These are phyloP conservation scores for Calameuta filiformis DNA, from an alignment of 2,888 invertebrate species.

Conservation along the genomic window DNA sequence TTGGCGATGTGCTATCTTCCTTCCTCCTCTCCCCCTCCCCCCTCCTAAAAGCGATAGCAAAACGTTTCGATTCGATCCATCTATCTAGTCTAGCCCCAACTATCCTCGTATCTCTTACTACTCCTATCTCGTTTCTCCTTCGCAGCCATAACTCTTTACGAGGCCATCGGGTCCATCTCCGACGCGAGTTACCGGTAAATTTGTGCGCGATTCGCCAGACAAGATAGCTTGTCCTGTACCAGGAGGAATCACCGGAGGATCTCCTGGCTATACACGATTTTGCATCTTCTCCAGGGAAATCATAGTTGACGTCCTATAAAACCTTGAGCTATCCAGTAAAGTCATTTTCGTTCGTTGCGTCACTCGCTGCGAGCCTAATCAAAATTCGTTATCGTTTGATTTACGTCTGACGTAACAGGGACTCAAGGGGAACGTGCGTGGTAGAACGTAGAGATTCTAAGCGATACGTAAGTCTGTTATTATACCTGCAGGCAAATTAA, in stretches of 20 bases:
- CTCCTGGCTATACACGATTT: not conserved
- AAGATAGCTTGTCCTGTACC: not conserved
- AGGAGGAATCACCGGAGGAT: slow-evolving; percentile 3
- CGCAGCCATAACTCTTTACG: slow-evolving; percentile 16
- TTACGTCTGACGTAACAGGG: too few relatives aligned
- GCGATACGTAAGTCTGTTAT: not conserved
- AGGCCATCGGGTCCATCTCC: slow-evolving; percentile 16
- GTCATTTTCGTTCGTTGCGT: not conserved
- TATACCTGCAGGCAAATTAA: not conserved
- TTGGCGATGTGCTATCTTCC: not conserved
- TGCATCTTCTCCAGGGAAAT: not conserved
- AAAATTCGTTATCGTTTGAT: too few relatives aligned
- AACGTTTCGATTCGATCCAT: slow-evolving; percentile 29
- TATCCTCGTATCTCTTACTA: not conserved
- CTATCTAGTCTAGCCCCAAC: not conserved
- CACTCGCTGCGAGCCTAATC: not conserved
- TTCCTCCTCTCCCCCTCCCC: not conserved
- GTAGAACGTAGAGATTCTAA: not conserved
- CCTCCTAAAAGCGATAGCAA: slow-evolving; percentile 22
- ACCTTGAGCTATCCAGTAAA: not conserved
- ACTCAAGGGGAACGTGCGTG: too few relatives aligned
- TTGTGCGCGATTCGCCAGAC: not conserved
- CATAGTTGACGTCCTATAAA: too few relatives aligned
- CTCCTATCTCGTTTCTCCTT: slow-evolving; percentile 13
- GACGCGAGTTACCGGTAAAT: slow-evolving; percentile 2